Conservation (phyloP, 2,113 vertebrate species). For the Chroicocephalus ridibundus region DNA sequence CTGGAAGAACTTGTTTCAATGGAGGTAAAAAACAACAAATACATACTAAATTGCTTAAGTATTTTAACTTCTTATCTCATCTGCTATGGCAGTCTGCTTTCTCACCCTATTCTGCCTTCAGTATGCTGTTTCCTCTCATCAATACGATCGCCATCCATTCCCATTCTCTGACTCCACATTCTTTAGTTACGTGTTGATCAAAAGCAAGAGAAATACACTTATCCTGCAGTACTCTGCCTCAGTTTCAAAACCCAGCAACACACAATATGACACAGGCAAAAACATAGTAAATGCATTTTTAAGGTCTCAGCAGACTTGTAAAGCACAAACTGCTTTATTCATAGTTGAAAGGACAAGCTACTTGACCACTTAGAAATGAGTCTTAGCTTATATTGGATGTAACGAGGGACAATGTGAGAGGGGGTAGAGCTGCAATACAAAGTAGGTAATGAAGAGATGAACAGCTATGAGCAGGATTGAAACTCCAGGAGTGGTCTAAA, state of each 20-base stretch:
- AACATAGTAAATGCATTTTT: neutral
- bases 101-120: neutral
- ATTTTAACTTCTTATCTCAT: neutral
- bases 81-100: neutral
- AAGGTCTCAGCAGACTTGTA: neutral
- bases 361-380: neutral
- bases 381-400: neutral
- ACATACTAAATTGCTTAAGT: neutral
- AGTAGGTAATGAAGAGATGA: neutral
- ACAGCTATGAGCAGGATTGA: neutral
- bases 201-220: neutral
- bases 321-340: neutral
- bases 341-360: neutral
- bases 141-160: rapidly evolving
- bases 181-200: neutral
- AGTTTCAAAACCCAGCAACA: neutral
- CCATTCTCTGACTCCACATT: neutral
- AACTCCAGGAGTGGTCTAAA: neutral
- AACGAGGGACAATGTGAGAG: rapidly evolving
- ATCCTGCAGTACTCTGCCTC: neutral
- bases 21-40: neutral
- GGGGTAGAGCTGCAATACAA: neutral
- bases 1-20: neutral
- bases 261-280: neutral
- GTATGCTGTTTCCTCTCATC: neutral